phyloP scores from a whole-genome alignment of 23 tunicate genomes.

The Halocynthia roretzi region DNA sequence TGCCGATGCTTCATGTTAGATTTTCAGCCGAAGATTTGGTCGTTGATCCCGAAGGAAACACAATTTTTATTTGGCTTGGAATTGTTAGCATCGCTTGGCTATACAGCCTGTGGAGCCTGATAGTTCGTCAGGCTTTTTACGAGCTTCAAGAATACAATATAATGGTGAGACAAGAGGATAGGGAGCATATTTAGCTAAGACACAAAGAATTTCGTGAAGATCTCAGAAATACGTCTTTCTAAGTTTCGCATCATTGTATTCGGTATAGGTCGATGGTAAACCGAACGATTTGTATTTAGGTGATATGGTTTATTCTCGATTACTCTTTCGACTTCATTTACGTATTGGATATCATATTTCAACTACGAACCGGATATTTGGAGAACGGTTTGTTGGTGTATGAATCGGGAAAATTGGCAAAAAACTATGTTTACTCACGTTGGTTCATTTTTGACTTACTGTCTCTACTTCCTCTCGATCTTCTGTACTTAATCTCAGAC shows the following conservation, averaged over 20 bases:
- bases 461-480: slow-evolving; percentile 55
- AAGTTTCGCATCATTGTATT: no score
- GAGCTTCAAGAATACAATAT: slow-evolving; percentile 34
- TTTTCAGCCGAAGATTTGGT: not conserved
- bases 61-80: slow-evolving; percentile 54
- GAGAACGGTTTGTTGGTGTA: slow-evolving; percentile 82
- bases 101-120: slow-evolving; percentile 72
- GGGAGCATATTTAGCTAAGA: no score
- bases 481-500: slow-evolving; percentile 28
- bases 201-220: no score
- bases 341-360: slow-evolving; percentile 56
- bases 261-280: no score
- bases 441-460: slow-evolving; percentile 51
- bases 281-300: slow-evolving; percentile 11
- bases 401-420: slow-evolving; percentile 25
- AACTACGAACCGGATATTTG: slow-evolving; percentile 56
- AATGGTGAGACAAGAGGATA: no score
- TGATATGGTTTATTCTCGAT: slow-evolving; percentile 58
- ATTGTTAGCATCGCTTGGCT: slow-evolving; percentile 50
- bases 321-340: slow-evolving; percentile 60
- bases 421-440: slow-evolving; percentile 52
- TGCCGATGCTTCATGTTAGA: no score
- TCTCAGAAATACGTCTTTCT: no score
- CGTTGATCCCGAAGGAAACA: slow-evolving; percentile 79
- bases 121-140: slow-evolving; percentile 77